Base-by-base conservation (phyloP, 1,140 invertebrate genomes). In the Uloborus diversus region DNA sequence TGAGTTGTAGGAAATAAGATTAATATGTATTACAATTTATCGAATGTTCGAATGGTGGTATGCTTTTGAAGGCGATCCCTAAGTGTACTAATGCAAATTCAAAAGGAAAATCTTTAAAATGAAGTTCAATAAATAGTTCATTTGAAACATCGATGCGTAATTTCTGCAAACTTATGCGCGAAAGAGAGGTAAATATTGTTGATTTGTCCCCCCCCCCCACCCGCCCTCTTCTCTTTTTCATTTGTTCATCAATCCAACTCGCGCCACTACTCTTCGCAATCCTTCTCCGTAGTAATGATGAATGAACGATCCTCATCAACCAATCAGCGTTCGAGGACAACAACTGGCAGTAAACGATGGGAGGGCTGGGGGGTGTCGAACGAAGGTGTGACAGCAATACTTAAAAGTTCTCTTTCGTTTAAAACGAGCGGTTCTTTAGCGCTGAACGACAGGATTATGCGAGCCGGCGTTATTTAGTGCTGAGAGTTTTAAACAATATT, bases 331-430 rank as follows among this genome's bases (percentile, higher is more conserved):
- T 4, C 69, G 69, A 73, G 69, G 37, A 61, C 69, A 57, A 57
- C 51, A 61, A 61, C 51, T 70, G 51, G 51, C 51, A 57, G 37
- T 42, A 17, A 42, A 42, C 37, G 37, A 42, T 42, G 37, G 2
- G 17, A 42, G 37, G 11, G 61, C 9, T 14, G 32, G 33, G 20
- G 66, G 66, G 66, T 25, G 32, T 47, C 56, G n/a, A 7, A 7
- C 28, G 51, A 69, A 69, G 66, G 66, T 69, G 66, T 69, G 66
- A 69, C 66, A 69, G 66, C 47, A 56, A 28, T 47, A 61, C 57
- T 73, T 47, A 47, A 61, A 73, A 73, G 20, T 61, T 32, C 37
- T 73, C 35, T 73, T 73, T 20, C 13, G 13, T 53, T 53, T 47
- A 73, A 73, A 73, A 73, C 69, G 56, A 20, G 57, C 32, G 56